phyloP scores from a whole-genome alignment of 2,888 invertebrate species.

The Chalcis sispes region DNA sequence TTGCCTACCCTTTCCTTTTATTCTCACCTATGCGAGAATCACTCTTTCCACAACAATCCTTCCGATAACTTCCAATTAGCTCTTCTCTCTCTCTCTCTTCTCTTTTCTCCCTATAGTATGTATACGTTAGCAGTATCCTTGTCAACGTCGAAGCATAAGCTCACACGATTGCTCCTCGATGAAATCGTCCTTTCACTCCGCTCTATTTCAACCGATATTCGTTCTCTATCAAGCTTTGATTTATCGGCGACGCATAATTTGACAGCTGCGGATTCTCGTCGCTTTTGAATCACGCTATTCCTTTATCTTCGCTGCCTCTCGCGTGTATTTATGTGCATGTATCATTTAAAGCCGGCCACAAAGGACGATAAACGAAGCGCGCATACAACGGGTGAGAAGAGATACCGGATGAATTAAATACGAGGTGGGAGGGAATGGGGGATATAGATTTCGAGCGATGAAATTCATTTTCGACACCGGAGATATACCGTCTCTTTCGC shows the following conservation, averaged over 20 bases:
- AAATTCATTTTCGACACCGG: slow-evolving; percentile 49
- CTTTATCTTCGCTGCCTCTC: no score
- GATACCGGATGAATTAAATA: slow-evolving; percentile 14
- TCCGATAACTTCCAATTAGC: slow-evolving; percentile 29
- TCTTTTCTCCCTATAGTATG: not conserved
- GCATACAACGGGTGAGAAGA: not conserved
- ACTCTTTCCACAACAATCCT: not conserved
- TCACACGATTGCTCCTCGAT: not conserved
- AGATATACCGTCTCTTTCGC: slow-evolving; percentile 19
- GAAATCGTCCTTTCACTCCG: slow-evolving; percentile 58
- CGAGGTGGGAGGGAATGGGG: slow-evolving; percentile 13
- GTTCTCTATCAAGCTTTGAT: slow-evolving; percentile 40
- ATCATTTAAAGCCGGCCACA: slow-evolving; percentile 14
- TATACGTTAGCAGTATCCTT: no score
- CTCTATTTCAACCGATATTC: not conserved
- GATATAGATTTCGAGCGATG: slow-evolving; percentile 38
- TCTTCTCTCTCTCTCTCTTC: not conserved
- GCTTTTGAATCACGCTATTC: not conserved
- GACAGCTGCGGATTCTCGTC: slow-evolving; percentile 43
- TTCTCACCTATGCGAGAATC: not conserved
- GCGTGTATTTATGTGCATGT: no score
- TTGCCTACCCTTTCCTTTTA: not conserved
- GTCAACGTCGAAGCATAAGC: no score
- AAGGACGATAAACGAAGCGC: slow-evolving; percentile 37
- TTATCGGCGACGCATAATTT: slow-evolving; percentile 42